Conservation (phyloP, 1,140 invertebrate species). For the Pogonognathellus flavescens region DNA sequence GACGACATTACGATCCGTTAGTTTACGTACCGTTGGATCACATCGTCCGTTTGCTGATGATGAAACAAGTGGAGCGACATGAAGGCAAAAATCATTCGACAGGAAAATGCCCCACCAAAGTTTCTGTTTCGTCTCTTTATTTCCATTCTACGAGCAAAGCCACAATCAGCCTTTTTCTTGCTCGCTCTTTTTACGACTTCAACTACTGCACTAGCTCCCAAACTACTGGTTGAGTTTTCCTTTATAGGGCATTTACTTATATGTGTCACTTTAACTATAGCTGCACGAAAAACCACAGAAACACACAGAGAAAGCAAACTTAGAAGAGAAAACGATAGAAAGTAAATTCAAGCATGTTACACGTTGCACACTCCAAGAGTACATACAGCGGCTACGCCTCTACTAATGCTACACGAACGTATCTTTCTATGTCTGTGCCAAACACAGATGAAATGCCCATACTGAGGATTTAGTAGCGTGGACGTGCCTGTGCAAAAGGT, state of each 20-base stretch:
- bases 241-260: background rate
- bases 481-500: no score
- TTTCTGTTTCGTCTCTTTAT: conserved; percentile 54
- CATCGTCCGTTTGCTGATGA: conserved; percentile 48
- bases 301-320: background rate
- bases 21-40: conserved; percentile 17
- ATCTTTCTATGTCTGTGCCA: no score
- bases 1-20: conserved; percentile 38
- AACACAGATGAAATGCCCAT: no score
- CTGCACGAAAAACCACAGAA: background rate
- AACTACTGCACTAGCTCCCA: background rate
- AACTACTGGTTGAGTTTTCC: conserved; percentile 42
- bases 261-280: background rate
- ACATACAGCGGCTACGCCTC: no score
- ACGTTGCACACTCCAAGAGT: no score
- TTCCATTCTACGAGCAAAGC: conserved; percentile 12
- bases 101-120: conserved; percentile 55
- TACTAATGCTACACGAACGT: no score
- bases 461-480: no score
- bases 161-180: conserved; percentile 25
- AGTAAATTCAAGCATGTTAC: no score
- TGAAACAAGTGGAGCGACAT: conserved; percentile 56
- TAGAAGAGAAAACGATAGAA: background rate
- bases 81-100: conserved; percentile 56
- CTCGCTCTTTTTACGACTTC: background rate